phyloP scores from a whole-genome alignment of 2,888 invertebrate species.

The Archaeoteleia sp. region DNA sequence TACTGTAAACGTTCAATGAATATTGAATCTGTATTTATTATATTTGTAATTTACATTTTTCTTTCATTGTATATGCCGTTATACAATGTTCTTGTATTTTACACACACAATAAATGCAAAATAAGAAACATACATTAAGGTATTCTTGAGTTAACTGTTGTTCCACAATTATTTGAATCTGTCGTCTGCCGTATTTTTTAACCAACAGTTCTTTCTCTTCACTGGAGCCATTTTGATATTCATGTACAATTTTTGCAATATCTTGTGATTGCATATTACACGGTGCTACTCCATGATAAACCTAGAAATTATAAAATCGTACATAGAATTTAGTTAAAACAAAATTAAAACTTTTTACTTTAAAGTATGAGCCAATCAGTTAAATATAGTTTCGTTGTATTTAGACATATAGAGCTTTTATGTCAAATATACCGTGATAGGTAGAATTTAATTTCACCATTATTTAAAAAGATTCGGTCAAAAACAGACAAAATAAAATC shows the following conservation, averaged over 20 bases:
- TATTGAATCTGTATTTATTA: no score
- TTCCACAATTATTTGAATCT: constrained; percentile 60
- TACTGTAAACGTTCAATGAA: no score
- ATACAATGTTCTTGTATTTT: no score
- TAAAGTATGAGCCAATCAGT: not conserved
- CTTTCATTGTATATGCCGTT: no score
- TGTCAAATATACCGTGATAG: no score
- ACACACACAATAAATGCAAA: no score
- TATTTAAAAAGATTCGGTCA: no score
- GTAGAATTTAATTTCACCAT: not conserved
- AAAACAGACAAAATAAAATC: no score
- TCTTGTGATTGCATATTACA: constrained; percentile 54
- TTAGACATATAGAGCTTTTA: no score
- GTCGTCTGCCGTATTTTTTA: constrained; percentile 59
- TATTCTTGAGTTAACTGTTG: constrained; percentile 57
- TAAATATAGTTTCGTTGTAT: not conserved
- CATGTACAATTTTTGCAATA: constrained; percentile 46
- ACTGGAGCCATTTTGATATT: constrained; percentile 54
- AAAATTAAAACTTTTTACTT: not conserved
- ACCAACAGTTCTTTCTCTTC: constrained; percentile 49
- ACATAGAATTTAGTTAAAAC: no score
- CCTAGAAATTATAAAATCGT: constrained; percentile 43
- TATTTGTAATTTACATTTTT: no score
- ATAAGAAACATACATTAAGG: constrained; percentile 55
- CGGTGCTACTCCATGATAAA: constrained; percentile 60